Percentiles rank a stretch among this genome's conserved stretches.
Evolutionary conservation across 2,888 invertebrate genomes (phyloP).

Genomic region (Allolobophora icterica): DNA sequence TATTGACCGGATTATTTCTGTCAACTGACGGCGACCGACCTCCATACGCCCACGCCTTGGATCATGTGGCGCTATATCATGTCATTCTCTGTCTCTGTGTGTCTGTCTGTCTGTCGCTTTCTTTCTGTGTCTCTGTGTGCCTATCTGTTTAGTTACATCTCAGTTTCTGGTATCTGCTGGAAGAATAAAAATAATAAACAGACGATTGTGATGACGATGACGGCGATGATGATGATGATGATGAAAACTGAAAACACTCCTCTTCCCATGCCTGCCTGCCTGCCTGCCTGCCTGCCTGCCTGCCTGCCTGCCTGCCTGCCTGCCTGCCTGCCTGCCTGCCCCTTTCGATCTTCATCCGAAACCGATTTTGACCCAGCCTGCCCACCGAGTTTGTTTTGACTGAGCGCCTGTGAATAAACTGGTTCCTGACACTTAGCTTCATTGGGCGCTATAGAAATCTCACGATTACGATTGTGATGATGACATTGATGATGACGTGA

Average conservation of each 20-base stretch:
- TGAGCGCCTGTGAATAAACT: too few relatives aligned
- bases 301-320: background rate
- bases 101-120: background rate
- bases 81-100: background rate
- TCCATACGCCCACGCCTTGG: background rate
- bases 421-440: too few relatives aligned
- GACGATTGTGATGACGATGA: background rate
- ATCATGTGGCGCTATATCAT: background rate
- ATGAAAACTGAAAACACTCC: background rate
- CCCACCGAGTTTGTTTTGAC: too few relatives aligned
- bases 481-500: background rate
- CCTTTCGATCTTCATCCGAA: too few relatives aligned
- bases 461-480: background rate
- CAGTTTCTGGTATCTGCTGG: background rate
- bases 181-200: background rate
- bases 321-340: too few relatives aligned
- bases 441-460: too few relatives aligned
- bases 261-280: too few relatives aligned
- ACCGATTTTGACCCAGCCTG: too few relatives aligned
- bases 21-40: background rate
- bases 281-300: too few relatives aligned
- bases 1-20: background rate
- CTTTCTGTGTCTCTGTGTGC: background rate
- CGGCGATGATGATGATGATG: slow-evolving; percentile 7
- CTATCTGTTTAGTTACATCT: background rate